Base-by-base conservation (phyloP, 2,113 vertebrate species). In the Lepisosteus osseus region DNA sequence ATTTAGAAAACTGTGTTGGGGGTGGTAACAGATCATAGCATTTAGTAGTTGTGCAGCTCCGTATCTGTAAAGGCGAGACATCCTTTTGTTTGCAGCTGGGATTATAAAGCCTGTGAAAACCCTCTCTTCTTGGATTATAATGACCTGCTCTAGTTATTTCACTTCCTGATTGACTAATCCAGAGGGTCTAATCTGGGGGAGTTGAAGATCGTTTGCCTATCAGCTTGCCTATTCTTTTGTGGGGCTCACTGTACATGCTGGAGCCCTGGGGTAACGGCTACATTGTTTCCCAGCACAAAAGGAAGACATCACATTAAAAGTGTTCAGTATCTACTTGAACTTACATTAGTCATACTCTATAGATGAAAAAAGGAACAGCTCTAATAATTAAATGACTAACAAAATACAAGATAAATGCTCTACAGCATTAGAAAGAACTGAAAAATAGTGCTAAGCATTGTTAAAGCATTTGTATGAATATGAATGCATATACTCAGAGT, bases 271-370 rank as follows among this genome's bases (percentile, higher is more conserved):
- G 84, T 78, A 67, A 72, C 57, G 76, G 77, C n/a, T 76, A 79
- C 74, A 85, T 90, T 90, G 89, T 92, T 82, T 84, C 73, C 63
- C 54, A 0, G 15, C 76, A 93, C 88, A 90, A 92, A 90, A 84
- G 82, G 77, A 80, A 83, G 77, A 84, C 83, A 73, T 80, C 78
- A 71, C 83, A 84, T 86, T 82, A 82, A 82, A 88, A 85, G 83
- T 85, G 75, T 54, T 74, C 80, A 66, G 78, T 85, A 80, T 85
- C 80, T 70, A 74, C 71, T 80, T 84, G 83, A 89, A 87, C 86
- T 88, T 80, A 41, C 82, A 85, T 86, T 86, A 85, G 84, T 88
- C 86, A 83, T 84, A 85, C 85, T 84, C 80, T 66, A 79, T 78
- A 79, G 65, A 78, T 82, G 76, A 88, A 87, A 81, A 83, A 51